Evolutionary conservation across 2,113 vertebrate genomes (phyloP).

Genomic region (Rhombomys opimus): DNA sequence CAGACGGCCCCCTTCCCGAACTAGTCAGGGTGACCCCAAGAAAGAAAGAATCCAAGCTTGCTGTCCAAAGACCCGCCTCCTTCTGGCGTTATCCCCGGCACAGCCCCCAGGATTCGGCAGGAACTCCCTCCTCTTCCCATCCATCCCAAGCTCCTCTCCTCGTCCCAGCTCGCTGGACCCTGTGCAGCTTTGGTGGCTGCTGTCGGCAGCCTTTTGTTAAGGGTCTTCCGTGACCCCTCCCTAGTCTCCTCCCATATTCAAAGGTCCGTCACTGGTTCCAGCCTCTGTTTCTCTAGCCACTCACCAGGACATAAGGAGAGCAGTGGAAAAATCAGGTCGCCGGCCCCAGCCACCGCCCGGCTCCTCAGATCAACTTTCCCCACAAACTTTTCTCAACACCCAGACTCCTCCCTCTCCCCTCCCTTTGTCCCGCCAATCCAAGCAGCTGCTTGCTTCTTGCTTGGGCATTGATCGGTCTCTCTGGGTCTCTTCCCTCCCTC

Average conservation of each 20-base stretch:
- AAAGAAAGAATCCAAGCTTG: background rate
- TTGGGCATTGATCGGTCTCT: background rate
- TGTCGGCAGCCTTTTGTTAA: background rate
- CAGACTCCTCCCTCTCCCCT: constrained; percentile 77
- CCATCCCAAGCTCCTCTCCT: no score
- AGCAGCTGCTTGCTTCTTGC: constrained; percentile 48
- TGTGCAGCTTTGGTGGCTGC: background rate
- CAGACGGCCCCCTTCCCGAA: background rate
- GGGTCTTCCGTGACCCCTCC: background rate
- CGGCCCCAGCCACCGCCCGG: constrained; percentile 60
- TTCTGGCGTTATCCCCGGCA: background rate
- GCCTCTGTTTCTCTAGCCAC: constrained; percentile 32
- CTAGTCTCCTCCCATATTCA: background rate
- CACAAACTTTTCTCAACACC: constrained; percentile 76
- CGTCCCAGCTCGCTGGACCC: no score
- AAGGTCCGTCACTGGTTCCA: background rate
- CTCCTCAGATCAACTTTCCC: constrained; percentile 68
- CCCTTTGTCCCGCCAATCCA: constrained; percentile 74
- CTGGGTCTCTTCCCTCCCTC: background rate
- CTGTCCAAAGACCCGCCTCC: background rate
- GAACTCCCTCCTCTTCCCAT: background rate
- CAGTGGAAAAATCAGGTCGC: constrained; percentile 50
- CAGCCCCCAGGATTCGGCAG: background rate
- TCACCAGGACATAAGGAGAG: constrained; percentile 65
- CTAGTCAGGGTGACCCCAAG: constrained; percentile 1